Base-by-base conservation (phyloP, 1,140 invertebrate species). In the Lasioglossum baleicum region DNA sequence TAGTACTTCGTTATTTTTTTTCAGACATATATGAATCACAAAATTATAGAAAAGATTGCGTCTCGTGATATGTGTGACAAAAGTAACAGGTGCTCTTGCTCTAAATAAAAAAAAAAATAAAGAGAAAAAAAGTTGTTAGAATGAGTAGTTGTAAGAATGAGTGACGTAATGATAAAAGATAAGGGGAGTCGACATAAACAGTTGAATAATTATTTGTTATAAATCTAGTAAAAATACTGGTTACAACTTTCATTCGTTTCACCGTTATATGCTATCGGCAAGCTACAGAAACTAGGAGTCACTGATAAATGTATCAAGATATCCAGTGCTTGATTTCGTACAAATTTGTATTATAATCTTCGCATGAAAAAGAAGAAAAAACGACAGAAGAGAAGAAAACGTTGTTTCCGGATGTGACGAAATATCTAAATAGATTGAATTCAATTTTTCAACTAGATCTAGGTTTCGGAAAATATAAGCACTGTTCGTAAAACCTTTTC, bases 221-320 rank as follows among this genome's bases (percentile, higher is more conserved):
- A 73, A 73, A 40, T 79, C 76, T 83, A 84, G 71, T 51, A 81
- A 86, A 87, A 89, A 88, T 88, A 88, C 86, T 85, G 83, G 73
- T 88, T 88, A 73, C 22, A 81, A 81, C 66, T 85, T 85, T 86
- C 82, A 78, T 69, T 65, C 35, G 20, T 75, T 53, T 83, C 58
- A 75, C 75, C 53, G 20, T 73, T 82, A 83, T 86, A 82, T 75
- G 65, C 67, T 64, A 56, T 80, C 40, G 84, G 76, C 77, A 63
- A 83, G 51, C 48, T 85, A 79, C 72, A 51, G 53, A 81, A 86
- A 81, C 42, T 79, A 84, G 72, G 81, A 85, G 76, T 83, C 72
- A 85, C 71, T 83, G 76, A 83, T 85, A 86, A 53, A 68, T 80
- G 13, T 10, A 22, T 69, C 69, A 69, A 80, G 40, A 44, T 77